Percentiles rank a stretch among this genome's conserved stretches.
These are phyloP conservation scores for Drosophila ironensis DNA, from an alignment of 1,140 invertebrate genomes.

Conservation along the genomic window DNA sequence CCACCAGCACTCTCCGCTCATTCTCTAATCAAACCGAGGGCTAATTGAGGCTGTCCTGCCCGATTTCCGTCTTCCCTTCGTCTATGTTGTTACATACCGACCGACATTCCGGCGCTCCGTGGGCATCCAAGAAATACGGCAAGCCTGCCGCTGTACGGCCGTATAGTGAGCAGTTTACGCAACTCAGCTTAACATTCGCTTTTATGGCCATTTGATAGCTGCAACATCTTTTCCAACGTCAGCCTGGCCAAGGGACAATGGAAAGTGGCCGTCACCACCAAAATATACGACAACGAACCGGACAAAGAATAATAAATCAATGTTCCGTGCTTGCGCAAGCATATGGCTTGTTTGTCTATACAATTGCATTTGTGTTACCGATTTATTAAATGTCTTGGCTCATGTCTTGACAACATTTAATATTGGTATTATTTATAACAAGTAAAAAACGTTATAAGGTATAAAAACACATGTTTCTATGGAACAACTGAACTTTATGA, in stretches of 20 bases:
- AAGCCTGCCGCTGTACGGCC: background rate
- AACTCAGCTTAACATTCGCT: conserved; percentile 49
- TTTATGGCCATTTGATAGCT: conserved; percentile 71
- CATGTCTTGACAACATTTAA: no score
- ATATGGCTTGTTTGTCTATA: no score
- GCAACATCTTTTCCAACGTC: conserved; percentile 57
- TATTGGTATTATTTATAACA: no score
- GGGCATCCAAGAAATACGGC: conserved; percentile 21
- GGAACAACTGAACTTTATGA: no score
- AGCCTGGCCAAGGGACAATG: conserved; percentile 33
- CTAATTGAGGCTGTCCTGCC: conserved; percentile 51
- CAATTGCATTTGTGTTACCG: no score
- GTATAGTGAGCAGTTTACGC: conserved; percentile 42
- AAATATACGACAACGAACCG: background rate
- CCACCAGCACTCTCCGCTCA: background rate
- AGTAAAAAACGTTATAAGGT: no score
- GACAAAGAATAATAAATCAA: no score
- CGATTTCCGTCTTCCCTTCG: background rate
- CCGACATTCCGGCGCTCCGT: conserved; percentile 31
- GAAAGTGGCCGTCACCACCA: background rate
- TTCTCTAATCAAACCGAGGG: conserved; percentile 31
- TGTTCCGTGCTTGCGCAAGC: no score
- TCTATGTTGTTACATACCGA: conserved; percentile 25
- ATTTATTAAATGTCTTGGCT: no score
- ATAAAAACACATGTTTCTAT: no score